These are phyloP conservation scores for Capromys pilorides DNA, from an alignment of 2,797 vertebrate genomes.

Conservation along the genomic window DNA sequence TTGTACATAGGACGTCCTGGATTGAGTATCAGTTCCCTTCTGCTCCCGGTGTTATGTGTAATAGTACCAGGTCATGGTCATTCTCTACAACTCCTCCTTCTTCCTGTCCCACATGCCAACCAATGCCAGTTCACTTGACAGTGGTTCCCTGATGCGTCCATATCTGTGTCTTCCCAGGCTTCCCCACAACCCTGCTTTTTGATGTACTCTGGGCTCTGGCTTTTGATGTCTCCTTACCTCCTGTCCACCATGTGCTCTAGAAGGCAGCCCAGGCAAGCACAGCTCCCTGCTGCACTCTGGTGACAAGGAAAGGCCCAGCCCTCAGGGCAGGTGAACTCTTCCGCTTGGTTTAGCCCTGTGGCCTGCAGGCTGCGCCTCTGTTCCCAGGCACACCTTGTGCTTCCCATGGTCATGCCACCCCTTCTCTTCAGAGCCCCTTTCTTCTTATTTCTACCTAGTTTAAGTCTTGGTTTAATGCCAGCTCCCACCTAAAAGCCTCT, in stretches of 20 bases:
- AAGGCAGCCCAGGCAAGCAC: fast-evolving
- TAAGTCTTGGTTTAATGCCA: constrained; percentile 67
- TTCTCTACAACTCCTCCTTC: background rate
- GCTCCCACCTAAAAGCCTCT: constrained; percentile 56
- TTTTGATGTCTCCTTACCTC: background rate
- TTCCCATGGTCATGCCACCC: background rate
- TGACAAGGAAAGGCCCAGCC: background rate
- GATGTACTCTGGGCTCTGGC: background rate
- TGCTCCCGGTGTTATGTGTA: fast-evolving
- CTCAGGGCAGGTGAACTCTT: background rate
- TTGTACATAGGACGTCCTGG: background rate
- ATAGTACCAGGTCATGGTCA: background rate
- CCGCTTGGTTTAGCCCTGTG: background rate
- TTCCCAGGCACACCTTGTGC: background rate
- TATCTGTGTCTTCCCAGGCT: background rate
- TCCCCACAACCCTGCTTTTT: background rate
- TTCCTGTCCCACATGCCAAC: fast-evolving
- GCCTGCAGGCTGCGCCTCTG: background rate
- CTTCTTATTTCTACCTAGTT: constrained; percentile 69
- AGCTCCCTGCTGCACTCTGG: background rate
- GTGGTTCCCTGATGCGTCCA: fast-evolving
- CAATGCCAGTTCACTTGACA: fast-evolving
- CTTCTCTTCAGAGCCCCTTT: background rate
- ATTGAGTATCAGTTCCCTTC: background rate
- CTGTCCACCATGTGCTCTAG: background rate